Evolutionary conservation across 2,113 vertebrate species (phyloP), one percentile per base, ranked within the genome.

Genomic region (Alethe diademata): DNA sequence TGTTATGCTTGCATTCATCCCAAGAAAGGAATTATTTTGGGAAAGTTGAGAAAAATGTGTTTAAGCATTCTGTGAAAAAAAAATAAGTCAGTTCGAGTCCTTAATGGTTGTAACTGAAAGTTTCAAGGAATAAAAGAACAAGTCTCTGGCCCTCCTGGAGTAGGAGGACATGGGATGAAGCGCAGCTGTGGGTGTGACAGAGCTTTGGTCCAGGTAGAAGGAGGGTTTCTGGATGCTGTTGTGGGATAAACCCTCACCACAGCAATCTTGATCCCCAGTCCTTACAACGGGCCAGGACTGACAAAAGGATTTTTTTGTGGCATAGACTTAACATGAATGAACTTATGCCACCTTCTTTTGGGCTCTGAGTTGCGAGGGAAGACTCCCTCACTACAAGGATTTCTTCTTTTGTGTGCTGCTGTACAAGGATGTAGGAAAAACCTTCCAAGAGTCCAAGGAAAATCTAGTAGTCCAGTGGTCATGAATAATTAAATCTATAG

Each of bases 1-100:
- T 86, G 82, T 94, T 91, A 36, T 22, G 64, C 83, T 95, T 93
- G 79, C 72, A 73, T 95, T 90, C 92, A 86, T 92, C 88, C 79
- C 86, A 78, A 90, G 64, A 70, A 94, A 93, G 50, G 78, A 84
- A 81, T 93, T 91, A 78, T 64, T 95, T 81, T 28, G 53, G 76
- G 86, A 93, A 78, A 53, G 65, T 45, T 80, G 60, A 78, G 69
- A 83, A 93, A 93, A 92, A 92, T 25, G 60, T 36, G 26, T 56
- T 88, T 78, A 74, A 78, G 42, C 40, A 22, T 88, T 86, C 48
- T 88, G 42, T 78, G 38, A 2, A 42, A 79, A 79, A 53, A n/a
- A n/a, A 64, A 51, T 6, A 3, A n/a, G 73, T 47, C 20, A 18
- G 5, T 69, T 75, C 53, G 50, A 70, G 42, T 70, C 80, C 13